A percentile compares a stretch with the other conserved stretches of the same genome.
Conservation (phyloP, 2,888 invertebrate species). For the Metopia argyrocephala region DNA sequence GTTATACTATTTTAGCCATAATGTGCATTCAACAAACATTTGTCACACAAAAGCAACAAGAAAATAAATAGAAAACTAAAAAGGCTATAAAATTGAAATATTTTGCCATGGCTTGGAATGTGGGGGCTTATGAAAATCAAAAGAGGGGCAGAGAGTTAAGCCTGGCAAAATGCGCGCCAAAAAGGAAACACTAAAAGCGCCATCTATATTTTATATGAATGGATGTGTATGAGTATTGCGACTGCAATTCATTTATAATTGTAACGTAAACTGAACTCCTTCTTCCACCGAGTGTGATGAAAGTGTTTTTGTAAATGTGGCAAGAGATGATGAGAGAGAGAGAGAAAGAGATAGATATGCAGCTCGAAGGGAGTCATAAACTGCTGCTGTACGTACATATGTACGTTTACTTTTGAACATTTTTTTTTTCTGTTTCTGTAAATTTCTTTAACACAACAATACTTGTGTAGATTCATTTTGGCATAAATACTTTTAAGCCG, state of each 20-base stretch:
- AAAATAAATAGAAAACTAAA: constrained; percentile 12
- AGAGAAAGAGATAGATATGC: neutral
- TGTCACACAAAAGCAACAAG: constrained; percentile 44
- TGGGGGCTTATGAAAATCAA: constrained; percentile 1
- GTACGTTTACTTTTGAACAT: neutral
- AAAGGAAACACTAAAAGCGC: constrained; percentile 68
- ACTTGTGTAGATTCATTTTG: too few relatives aligned
- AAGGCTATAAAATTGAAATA: constrained; percentile 30
- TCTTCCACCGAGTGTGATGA: neutral
- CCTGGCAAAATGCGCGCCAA: constrained; percentile 67
- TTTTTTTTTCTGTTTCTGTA: constrained; percentile 3
- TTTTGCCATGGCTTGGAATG: constrained; percentile 26
- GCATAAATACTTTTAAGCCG: constrained; percentile 18
- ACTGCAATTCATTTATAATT: constrained; percentile 30
- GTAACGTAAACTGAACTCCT: neutral
- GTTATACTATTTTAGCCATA: constrained; percentile 47
- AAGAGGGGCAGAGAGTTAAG: too few relatives aligned
- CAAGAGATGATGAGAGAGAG: neutral
- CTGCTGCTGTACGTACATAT: constrained; percentile 5
- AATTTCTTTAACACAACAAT: neutral
- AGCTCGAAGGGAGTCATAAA: constrained; percentile 14
- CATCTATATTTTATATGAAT: constrained; percentile 58
- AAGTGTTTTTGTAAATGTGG: neutral
- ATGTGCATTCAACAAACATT: constrained; percentile 51
- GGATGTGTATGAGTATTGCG: constrained; percentile 12